Evolutionary conservation across 2,113 vertebrate species (phyloP).

Genomic region (Limanda limanda): DNA sequence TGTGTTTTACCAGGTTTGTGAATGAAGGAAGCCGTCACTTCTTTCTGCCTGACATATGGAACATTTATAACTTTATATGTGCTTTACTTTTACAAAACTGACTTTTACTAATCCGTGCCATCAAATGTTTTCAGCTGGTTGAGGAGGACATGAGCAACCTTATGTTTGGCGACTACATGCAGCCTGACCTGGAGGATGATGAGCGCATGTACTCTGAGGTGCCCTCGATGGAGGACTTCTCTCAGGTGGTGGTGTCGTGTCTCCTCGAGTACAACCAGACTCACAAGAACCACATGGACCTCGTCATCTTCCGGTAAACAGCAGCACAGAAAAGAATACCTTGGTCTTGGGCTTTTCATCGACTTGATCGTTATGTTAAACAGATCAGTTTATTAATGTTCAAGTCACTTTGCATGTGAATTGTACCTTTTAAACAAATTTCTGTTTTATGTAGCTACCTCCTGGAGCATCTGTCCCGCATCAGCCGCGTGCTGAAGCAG

Average conservation of each 20-base stretch:
- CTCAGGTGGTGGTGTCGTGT: conserved; percentile 86
- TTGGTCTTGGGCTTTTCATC: neutral
- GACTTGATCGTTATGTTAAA: neutral
- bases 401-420: neutral
- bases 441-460: conserved; percentile 84
- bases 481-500: conserved; percentile 95
- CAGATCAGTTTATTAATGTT: neutral
- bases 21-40: neutral
- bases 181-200: conserved; percentile 89
- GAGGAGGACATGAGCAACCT: conserved; percentile 91
- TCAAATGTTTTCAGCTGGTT: conserved; percentile 78
- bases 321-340: neutral
- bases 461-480: conserved; percentile 92
- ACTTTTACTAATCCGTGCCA: neutral
- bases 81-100: neutral
- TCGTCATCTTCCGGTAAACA: conserved; percentile 94
- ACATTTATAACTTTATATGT: neutral
- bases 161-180: conserved; percentile 96
- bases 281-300: conserved; percentile 94
- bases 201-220: conserved; percentile 92
- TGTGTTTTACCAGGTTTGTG: neutral
- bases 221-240: conserved; percentile 84
- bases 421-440: neutral
- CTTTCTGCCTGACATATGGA: too few relatives aligned
- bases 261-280: conserved; percentile 95